A percentile compares a stretch with the other conserved stretches of the same genome.
These are phyloP conservation scores for Gallinago undulata DNA, from an alignment of 2,113 vertebrate species.

Conservation along the genomic window DNA sequence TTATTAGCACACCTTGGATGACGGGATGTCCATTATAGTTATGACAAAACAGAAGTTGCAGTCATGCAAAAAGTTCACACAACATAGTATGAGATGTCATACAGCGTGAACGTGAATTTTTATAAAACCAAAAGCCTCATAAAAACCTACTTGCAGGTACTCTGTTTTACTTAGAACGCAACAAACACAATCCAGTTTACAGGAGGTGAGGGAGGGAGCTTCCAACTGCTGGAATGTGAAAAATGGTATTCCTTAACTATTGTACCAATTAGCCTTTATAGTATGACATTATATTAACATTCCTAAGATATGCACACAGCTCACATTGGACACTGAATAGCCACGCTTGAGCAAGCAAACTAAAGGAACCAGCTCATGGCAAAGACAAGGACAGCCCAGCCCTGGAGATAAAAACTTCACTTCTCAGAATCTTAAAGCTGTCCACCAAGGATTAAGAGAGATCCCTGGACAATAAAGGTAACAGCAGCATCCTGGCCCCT, in stretches of 20 bases:
- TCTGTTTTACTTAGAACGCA: not conserved
- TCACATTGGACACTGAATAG: not conserved
- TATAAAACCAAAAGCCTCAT: not conserved
- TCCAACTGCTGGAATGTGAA: no score
- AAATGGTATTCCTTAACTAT: not conserved
- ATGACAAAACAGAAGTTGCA: not conserved
- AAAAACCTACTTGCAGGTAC: not conserved
- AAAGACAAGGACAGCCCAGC: not conserved
- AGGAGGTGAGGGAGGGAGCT: not conserved
- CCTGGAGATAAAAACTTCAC: not conserved
- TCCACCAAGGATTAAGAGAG: not conserved
- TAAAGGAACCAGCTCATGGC: not conserved
- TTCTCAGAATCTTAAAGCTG: not conserved
- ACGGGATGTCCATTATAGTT: not conserved
- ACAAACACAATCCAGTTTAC: not conserved
- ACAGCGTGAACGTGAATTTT: not conserved
- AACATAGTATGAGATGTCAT: not conserved
- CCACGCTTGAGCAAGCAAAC: not conserved
- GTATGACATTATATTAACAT: not conserved
- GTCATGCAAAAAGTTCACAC: not conserved
- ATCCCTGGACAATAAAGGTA: not conserved
- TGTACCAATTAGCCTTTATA: not conserved
- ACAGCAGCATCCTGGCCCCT: not conserved
- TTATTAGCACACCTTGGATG: conserved; percentile 1
- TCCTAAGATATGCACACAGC: not conserved